phyloP scores from a whole-genome alignment of 2,888 invertebrate genomes.

The Diaphora mendica region DNA sequence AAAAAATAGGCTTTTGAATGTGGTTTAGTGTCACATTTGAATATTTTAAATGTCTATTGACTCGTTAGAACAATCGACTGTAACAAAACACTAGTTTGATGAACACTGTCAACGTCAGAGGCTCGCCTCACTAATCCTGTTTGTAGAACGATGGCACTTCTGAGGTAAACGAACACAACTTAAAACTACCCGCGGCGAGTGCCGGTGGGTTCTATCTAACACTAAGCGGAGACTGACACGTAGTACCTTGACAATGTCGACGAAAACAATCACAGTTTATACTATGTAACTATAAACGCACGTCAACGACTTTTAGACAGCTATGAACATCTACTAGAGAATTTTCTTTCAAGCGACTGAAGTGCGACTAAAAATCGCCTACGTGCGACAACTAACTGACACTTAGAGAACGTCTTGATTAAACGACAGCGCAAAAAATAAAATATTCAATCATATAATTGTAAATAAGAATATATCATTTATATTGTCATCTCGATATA shows the following conservation, averaged over 20 bases:
- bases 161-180: constrained; percentile 80
- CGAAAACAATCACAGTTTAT: constrained; percentile 73
- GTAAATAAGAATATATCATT: constrained; percentile 82
- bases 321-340: not conserved
- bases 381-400: constrained; percentile 39
- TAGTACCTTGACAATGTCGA: constrained; percentile 75
- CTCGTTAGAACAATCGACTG: constrained; percentile 22
- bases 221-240: constrained; percentile 56
- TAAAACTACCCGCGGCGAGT: constrained; percentile 65
- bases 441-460: constrained; percentile 69
- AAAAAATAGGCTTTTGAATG: constrained; percentile 17
- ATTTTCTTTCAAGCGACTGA: constrained; percentile 12
- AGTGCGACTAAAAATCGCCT: constrained; percentile 28
- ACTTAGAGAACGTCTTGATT: constrained; percentile 47
- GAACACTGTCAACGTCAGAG: constrained; percentile 31
- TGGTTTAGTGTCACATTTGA: constrained; percentile 21
- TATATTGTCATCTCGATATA: constrained; percentile 83
- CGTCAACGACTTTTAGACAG: constrained; percentile 21
- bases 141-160: constrained; percentile 74
- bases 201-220: constrained; percentile 43
- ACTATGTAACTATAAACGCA: constrained; percentile 46
- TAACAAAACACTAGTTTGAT: constrained; percentile 9
- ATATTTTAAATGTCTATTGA: constrained; percentile 12
- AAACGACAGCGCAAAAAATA: constrained; percentile 63
- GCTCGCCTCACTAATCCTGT: constrained; percentile 41